Conservation (phyloP, 2,113 vertebrate genomes). For the Muntiacus muntjak region DNA sequence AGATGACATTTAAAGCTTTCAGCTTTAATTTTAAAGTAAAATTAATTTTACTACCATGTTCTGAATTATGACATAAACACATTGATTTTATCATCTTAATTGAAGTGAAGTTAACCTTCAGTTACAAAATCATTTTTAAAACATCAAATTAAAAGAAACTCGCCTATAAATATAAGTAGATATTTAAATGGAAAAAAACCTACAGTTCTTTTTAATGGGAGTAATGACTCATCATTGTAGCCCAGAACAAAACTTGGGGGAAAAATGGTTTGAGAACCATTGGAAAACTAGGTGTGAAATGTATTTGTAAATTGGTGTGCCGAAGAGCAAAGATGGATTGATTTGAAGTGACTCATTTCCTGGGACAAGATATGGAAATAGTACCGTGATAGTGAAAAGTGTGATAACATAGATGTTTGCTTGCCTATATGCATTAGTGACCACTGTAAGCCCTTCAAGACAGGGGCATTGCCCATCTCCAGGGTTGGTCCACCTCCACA, state of each 20-base stretch:
- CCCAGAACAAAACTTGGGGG: background rate
- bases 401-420: background rate
- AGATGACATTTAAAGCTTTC: background rate
- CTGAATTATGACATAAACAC: background rate
- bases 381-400: rapidly evolving
- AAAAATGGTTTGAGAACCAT: background rate
- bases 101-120: background rate
- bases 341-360: background rate
- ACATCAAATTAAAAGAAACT: background rate
- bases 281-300: background rate
- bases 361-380: background rate
- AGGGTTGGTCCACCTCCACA: background rate
- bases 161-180: background rate
- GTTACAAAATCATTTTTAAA: background rate
- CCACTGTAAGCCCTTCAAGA: background rate
- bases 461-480: no score
- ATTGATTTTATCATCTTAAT: background rate
- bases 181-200: background rate
- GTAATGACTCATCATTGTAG: background rate
- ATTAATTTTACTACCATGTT: background rate
- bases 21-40: background rate
- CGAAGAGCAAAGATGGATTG: background rate
- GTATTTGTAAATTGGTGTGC: background rate
- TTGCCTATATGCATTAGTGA: rapidly evolving
- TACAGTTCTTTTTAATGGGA: background rate